Evolutionary conservation across 2,888 invertebrate genomes (phyloP).

Genomic region (Electrophaes corylata): DNA sequence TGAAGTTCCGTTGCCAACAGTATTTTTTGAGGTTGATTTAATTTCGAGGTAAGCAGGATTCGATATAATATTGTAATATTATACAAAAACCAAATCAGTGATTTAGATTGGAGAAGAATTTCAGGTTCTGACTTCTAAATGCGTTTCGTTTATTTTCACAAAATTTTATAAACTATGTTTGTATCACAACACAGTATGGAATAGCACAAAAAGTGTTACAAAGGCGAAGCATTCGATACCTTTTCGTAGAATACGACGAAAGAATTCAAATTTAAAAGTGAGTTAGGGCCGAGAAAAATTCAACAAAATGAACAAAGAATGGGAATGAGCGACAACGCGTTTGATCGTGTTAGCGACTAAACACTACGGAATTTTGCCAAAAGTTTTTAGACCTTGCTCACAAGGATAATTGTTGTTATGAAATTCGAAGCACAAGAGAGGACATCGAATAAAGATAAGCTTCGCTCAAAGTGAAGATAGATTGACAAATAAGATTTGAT

Average conservation of each 20-base stretch:
- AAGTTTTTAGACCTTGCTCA: conserved; percentile 9
- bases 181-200: conserved; percentile 68
- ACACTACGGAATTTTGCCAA: conserved; percentile 21
- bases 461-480: conserved; percentile 54
- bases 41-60: no score
- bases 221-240: conserved; percentile 81
- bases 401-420: conserved; percentile 23
- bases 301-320: conserved; percentile 60
- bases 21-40: no score
- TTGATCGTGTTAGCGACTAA: conserved; percentile 54
- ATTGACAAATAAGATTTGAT: conserved; percentile 71
- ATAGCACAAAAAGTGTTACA: conserved; percentile 81
- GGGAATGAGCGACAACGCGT: conserved; percentile 54
- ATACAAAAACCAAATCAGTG: no score
- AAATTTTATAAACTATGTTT: conserved; percentile 74
- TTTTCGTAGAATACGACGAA: conserved; percentile 81
- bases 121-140: conserved; percentile 21
- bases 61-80: no score
- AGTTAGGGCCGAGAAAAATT: conserved; percentile 69
- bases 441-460: conserved; percentile 43
- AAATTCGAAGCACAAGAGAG: conserved; percentile 22
- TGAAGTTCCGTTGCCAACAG: no score
- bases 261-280: conserved; percentile 80
- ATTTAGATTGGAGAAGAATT: background rate
- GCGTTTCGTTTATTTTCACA: conserved; percentile 56